Evolutionary conservation across 2,113 vertebrate species (phyloP), one percentile per base, ranked within the genome.

Genomic region (Pholis gunnellus): DNA sequence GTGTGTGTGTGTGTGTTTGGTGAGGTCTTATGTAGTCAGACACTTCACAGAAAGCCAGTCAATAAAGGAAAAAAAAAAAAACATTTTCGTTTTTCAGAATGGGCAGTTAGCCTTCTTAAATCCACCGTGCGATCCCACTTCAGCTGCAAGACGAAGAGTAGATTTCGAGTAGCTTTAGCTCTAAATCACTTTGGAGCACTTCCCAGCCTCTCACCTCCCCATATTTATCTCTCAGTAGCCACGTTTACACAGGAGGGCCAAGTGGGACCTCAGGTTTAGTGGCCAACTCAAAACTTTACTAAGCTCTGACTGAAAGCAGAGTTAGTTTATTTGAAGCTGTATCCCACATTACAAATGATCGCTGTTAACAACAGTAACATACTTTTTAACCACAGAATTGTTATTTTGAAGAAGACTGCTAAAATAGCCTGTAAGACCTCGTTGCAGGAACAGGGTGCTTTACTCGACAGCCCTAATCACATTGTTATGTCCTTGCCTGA

Each of bases 151-250:
- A 82, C 65, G 75, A 65, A 59, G 54, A 72, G 70, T 80, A 77
- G 81, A 72, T 79, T 83, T 84, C 85, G 56, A 68, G 79, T 64
- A 80, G 88, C 83, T 88, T 87, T 81, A 67, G 73, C 42, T 29
- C 52, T 79, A 87, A 90, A 84, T 89, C 84, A 84, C 70, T 83
- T 71, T 83, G 71, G 78, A 91, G 68, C 9, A 27, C 86, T 81
- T 88, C 87, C 85, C 77, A 86, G 54, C 54, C 81, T 89, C 83
- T 88, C 79, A 84, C 85, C 70, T 87, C 65, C 44, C 22, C 29
- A 69, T 0, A 10, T 83, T 85, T 67, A 82, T 78, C 78, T 83
- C 75, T 76, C 72, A 60, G 73, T 44, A 59, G 83, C 56, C 75
- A 83, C 44, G 84, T 86, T 87, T 85, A 42, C 74, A 38, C 67